Conservation (phyloP, 2,113 vertebrate genomes). For the Gavia stellata region DNA sequence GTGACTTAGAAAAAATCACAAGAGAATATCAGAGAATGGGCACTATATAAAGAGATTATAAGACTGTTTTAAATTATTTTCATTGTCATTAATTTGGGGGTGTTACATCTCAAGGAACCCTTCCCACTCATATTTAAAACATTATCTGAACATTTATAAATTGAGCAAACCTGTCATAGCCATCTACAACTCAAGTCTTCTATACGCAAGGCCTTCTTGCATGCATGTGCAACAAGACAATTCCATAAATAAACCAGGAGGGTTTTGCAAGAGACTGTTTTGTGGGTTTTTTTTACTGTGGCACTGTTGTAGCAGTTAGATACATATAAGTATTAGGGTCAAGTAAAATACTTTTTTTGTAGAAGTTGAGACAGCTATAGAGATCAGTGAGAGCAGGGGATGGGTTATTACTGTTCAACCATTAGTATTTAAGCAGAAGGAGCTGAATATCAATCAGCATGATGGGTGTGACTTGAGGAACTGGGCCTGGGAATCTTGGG, state of each 20-base stretch:
- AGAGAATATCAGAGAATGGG: background rate
- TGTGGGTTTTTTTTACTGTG: background rate
- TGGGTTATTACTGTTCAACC: background rate
- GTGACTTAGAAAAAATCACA: background rate
- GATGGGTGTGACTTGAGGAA: background rate
- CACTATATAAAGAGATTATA: background rate
- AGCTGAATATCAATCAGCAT: background rate
- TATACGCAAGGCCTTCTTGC: background rate
- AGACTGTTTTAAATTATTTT: background rate
- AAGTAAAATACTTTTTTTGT: background rate
- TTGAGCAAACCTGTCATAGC: background rate
- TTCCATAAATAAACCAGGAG: background rate
- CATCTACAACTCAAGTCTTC: background rate
- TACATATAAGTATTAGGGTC: background rate
- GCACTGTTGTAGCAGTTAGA: background rate
- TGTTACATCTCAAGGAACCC: background rate
- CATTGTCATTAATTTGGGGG: background rate
- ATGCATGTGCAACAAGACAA: background rate
- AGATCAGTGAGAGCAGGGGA: background rate
- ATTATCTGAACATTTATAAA: background rate
- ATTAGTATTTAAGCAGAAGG: background rate
- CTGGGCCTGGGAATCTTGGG: background rate
- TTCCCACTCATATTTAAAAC: background rate
- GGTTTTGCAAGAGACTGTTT: background rate
- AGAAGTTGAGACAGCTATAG: background rate